Conservation (phyloP, 2,797 vertebrate genomes). For the Taeniopygia guttata region DNA sequence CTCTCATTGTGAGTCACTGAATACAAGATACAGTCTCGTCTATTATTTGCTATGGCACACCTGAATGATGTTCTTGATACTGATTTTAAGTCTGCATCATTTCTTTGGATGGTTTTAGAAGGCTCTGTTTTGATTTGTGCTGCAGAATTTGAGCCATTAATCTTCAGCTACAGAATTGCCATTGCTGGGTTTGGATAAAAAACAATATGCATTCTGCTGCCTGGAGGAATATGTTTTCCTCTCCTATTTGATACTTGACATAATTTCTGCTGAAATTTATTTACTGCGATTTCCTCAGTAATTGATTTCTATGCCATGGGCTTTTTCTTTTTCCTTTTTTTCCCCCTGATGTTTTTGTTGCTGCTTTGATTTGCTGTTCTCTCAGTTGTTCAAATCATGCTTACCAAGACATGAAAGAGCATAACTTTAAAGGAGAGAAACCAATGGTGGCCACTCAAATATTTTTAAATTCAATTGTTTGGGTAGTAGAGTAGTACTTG, state of each 20-base stretch:
- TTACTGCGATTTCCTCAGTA: neutral
- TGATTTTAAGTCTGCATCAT: neutral
- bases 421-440: slow-evolving; percentile 6
- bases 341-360: neutral
- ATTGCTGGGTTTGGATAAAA: neutral
- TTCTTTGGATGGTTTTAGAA: neutral
- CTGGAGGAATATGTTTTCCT: neutral
- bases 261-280: neutral
- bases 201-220: neutral
- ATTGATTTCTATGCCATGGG: neutral
- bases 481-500: neutral
- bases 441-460: neutral
- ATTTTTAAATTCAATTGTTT: neutral
- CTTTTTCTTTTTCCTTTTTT: neutral
- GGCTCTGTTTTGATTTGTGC: neutral
- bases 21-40: neutral
- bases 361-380: neutral
- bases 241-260: neutral
- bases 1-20: neutral
- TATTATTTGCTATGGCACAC: neutral
- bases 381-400: neutral
- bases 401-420: neutral
- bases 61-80: neutral
- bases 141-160: neutral
- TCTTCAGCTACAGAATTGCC: neutral